A percentile compares a stretch with the other conserved stretches of the same genome.
Evolutionary conservation across 2,797 vertebrate genomes (phyloP).

Genomic region (Girardinus metallicus): DNA sequence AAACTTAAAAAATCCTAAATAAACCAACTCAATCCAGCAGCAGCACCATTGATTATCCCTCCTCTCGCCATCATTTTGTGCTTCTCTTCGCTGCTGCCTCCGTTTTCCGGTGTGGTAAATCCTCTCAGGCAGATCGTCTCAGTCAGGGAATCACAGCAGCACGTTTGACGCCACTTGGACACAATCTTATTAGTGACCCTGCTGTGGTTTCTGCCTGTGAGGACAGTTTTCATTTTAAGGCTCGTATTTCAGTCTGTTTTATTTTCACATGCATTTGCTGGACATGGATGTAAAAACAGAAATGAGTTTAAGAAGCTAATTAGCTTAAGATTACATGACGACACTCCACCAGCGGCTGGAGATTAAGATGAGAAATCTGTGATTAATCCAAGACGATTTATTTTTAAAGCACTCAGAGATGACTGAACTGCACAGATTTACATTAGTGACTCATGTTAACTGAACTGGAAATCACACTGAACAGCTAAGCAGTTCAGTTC

Average conservation of each 20-base stretch:
- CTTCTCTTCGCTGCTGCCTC: conserved; percentile 29
- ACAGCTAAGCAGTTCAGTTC: not conserved
- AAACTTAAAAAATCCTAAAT: too few relatives aligned
- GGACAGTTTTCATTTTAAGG: conserved; percentile 5
- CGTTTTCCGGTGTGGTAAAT: conserved; percentile 52
- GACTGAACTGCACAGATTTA: not conserved
- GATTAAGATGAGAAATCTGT: not conserved
- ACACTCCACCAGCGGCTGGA: not conserved
- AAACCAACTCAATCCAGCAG: not conserved
- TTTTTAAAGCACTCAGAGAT: not conserved
- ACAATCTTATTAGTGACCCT: conserved; percentile 47
- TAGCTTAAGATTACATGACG: not conserved
- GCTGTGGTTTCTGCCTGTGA: conserved; percentile 27
- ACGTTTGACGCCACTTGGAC: conserved; percentile 38
- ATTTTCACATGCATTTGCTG: conserved; percentile 4
- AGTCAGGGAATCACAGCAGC: conserved; percentile 56
- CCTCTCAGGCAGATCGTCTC: conserved; percentile 56
- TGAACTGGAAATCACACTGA: not conserved
- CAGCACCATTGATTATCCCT: not conserved
- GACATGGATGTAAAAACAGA: not conserved
- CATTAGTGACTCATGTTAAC: not conserved
- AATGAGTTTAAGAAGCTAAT: not conserved
- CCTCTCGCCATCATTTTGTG: conserved; percentile 13
- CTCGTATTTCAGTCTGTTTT: conserved; percentile 4
- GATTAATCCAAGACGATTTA: not conserved